phyloP scores from a whole-genome alignment of 37 sponge, comb jelly and placozoan genomes.

The Spongilla lacustris region DNA sequence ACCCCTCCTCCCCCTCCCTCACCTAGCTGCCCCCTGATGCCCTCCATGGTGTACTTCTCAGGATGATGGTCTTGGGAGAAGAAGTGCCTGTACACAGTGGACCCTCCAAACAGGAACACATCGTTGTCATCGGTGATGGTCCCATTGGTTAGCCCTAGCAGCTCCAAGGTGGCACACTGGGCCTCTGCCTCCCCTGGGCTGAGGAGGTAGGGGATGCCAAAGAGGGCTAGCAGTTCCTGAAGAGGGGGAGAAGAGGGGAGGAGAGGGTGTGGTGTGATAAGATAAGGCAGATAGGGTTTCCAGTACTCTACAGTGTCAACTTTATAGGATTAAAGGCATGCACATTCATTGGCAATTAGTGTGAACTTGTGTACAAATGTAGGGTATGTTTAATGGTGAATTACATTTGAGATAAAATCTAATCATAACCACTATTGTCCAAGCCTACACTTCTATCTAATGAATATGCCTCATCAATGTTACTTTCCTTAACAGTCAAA shows the following conservation, averaged over 20 bases:
- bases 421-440: too few relatives aligned
- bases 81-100: constrained; percentile 84
- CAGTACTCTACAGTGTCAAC: too few relatives aligned
- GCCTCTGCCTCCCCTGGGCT: constrained; percentile 97
- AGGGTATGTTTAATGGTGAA: too few relatives aligned
- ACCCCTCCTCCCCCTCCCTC: constrained; percentile 15
- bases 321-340: too few relatives aligned
- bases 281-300: too few relatives aligned
- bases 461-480: too few relatives aligned
- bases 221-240: constrained; percentile 88
- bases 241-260: not conserved
- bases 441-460: too few relatives aligned
- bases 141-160: constrained; percentile 61
- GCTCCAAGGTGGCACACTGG: constrained; percentile 94
- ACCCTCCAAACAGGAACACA: constrained; percentile 91
- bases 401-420: too few relatives aligned
- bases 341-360: too few relatives aligned
- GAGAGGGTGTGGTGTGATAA: not conserved
- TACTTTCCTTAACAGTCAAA: too few relatives aligned
- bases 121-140: constrained; percentile 97
- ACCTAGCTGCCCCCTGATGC: constrained; percentile 64
- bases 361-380: too few relatives aligned
- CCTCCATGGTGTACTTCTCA: constrained; percentile 41
- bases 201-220: constrained; percentile 90
- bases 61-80: constrained; percentile 73